Evolutionary conservation across 2,113 vertebrate genomes (phyloP), one percentile per base, ranked within the genome.

Genomic region (Chaetodon trifascialis): DNA sequence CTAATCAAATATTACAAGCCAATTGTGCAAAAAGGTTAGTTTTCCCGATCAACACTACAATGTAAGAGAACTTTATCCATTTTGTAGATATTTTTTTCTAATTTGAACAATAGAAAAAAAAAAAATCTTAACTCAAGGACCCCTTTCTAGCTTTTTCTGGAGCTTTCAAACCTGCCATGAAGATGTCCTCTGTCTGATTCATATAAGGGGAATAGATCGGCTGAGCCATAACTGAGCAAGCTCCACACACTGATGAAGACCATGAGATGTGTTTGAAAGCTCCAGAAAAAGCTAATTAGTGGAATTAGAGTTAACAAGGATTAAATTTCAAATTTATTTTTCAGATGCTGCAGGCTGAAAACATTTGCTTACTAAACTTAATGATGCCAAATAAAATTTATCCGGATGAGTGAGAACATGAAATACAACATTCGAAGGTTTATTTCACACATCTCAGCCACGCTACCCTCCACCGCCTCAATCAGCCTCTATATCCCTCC

Each of bases 401-500:
- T 56, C 2, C 1, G 1, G 23, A 49, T 47, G 0, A 23, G 11
- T 34, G 36, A 19, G 4, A n/a, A 51, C 4, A 8, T 36, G 2
- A 30, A 54, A 64, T 34, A 25, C 0, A 40, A 5, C n/a, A 42
- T 21, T 38, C 16, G 54, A 60, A 11, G 7, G 14, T 40, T 21
- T 60, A 12, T 49, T 80, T 59, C 34, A 2, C 49, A 79, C 75
- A 58, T 17, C 23, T 69, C 44, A 49, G 17, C 38, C 56, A 11
- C 54, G 46, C 62, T 71, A 5, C 15, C 21, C 19, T 2, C n/a
- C 12, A 25, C 54, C 3, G 14, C 66, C 54, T 84, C 44, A 79
- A 19, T 60, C n/a, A 42, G 40, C 44, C 52, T 66, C 30, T 12
- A 44, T 38, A 60, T 84, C 65, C 40, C 38, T 40, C 69, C 46